Evolutionary conservation across 1,140 invertebrate species (phyloP).

Genomic region (Drosophila bifasciata): DNA sequence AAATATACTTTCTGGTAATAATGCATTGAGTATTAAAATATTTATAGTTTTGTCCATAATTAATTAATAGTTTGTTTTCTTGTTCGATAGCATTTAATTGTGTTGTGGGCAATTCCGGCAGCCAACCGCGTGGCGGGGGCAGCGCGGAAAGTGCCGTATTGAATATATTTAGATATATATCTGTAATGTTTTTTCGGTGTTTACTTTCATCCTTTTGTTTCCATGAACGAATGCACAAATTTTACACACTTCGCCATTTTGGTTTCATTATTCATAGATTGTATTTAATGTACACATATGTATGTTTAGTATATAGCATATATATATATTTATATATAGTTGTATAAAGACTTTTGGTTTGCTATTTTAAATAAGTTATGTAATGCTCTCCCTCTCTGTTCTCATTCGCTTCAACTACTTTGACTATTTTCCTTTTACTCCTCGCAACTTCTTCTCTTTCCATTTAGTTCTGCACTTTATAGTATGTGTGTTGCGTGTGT

Average conservation of each 20-base stretch:
- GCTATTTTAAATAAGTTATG: constrained; percentile 67
- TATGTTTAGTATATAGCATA: constrained; percentile 71
- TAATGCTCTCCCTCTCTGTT: constrained; percentile 27
- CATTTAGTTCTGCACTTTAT: constrained; percentile 55
- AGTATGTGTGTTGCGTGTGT: too few species aligned
- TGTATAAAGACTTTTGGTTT: constrained; percentile 70
- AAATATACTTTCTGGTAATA: constrained; percentile 71
- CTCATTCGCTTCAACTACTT: constrained; percentile 57
- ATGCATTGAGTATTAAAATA: constrained; percentile 75
- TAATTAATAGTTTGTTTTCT: constrained; percentile 73
- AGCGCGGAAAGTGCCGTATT: constrained; percentile 56
- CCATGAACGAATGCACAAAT: constrained; percentile 80
- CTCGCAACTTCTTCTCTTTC: constrained; percentile 7
- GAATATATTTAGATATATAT: constrained; percentile 71
- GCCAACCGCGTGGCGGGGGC: constrained; percentile 31
- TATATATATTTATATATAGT: constrained; percentile 66
- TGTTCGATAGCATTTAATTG: constrained; percentile 72
- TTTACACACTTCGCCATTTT: constrained; percentile 80
- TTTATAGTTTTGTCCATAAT: constrained; percentile 73
- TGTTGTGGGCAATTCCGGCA: constrained; percentile 65
- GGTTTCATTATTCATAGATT: constrained; percentile 73
- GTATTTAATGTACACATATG: constrained; percentile 77
- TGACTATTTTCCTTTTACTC: constrained; percentile 55
- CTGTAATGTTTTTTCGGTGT: constrained; percentile 80
- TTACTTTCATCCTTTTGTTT: constrained; percentile 83